A percentile compares a stretch with the other conserved stretches of the same genome.
Conservation (phyloP, 2,113 vertebrate species). For the Nothocercus nigrocapillus region DNA sequence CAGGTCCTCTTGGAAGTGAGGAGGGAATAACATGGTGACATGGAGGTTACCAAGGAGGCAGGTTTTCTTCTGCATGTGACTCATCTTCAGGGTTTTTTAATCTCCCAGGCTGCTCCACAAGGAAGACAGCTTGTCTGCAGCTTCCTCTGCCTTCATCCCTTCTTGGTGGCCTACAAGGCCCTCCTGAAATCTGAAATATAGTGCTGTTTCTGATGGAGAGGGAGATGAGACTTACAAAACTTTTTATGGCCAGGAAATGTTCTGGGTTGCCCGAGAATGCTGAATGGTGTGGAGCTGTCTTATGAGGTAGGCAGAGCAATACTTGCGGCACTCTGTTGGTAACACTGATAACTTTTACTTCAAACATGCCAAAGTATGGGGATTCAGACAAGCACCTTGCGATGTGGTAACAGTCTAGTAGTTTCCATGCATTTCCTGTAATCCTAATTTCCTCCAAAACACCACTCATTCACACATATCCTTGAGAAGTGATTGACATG, state of each 20-base stretch:
- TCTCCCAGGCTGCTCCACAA: not conserved
- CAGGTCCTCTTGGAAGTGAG: not conserved
- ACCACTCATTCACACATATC: fast-evolving
- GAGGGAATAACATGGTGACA: not conserved
- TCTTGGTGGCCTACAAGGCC: not conserved
- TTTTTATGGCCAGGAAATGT: not conserved
- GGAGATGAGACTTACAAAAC: not conserved
- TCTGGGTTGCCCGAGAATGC: not conserved
- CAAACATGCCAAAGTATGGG: not conserved
- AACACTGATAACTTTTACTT: not conserved
- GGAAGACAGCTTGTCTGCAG: not conserved
- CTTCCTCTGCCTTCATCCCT: not conserved
- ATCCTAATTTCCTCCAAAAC: not conserved
- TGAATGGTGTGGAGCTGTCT: not conserved
- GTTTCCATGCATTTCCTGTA: not conserved
- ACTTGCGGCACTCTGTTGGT: not conserved
- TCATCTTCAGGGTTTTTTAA: not conserved
- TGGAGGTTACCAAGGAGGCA: not conserved
- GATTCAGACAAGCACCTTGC: not conserved
- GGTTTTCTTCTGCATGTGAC: not conserved
- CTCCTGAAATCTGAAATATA: not conserved
- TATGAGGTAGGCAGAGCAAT: not conserved
- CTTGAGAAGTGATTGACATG: not conserved
- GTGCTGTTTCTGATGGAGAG: not conserved
- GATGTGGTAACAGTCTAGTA: not conserved